Base-by-base conservation (phyloP, 2,888 invertebrate species). In the Melolontha melolontha region DNA sequence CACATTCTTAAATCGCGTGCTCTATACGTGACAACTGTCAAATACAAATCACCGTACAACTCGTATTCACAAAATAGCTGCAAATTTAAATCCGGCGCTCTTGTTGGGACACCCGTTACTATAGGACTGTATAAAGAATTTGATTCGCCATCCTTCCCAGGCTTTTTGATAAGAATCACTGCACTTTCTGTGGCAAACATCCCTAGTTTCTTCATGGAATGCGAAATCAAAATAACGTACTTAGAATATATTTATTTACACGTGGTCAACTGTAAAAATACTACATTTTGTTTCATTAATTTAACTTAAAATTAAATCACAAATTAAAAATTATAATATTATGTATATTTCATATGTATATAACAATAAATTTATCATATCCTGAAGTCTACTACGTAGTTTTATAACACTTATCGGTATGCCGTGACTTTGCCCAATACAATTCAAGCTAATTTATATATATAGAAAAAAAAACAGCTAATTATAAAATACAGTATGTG, bases 241-340 rank as follows among this genome's bases (percentile, higher is more conserved):
- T 63, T 41, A 57, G 42, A 41, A 57, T 57, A 52, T 52, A 47
- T 49, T 64, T 68, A 68, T 68, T 68, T 68, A 68, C 68, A 68
- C 59, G 64, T 57, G 50, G 68, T 68, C 68, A 51, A 59, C 68
- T 68, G 64, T 68, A 68, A 68, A 68, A 68, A 68, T 68, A 68
- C 68, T 68, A 68, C 68, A 64, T 47, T 59, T 64, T 68, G 57
- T 51, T 62, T 40, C 16, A 22, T 63, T 63, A 67, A 66, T 64
- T 49, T 47, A 67, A 44, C 63, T 67, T 47, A 63, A 54, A 54
- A 42, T 42, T 42, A 54, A 67, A 63, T 67, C 54, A 67, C 63
- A 67, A 62, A 54, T 67, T 47, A 67, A 57, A 39, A 17, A 42
- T 50, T 27, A 50, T 27, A 11, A 22, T 11, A 27, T 16, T 50